Evolutionary conservation across 2,113 vertebrate genomes (phyloP).

Genomic region (Amphilophus citrinellus): DNA sequence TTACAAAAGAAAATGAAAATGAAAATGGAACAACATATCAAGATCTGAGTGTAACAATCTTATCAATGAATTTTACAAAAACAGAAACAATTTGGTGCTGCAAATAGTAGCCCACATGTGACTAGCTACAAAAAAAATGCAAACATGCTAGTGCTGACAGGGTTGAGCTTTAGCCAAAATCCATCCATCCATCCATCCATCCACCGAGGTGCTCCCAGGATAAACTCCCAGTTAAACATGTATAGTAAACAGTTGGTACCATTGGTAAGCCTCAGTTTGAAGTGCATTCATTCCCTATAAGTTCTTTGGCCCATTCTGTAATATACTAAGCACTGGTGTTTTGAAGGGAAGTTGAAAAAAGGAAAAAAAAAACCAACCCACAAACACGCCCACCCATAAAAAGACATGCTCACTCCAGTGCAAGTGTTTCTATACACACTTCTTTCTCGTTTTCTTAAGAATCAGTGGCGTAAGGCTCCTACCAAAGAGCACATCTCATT

Average conservation of each 20-base stretch:
- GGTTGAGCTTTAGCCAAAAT: neutral
- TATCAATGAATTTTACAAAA: neutral
- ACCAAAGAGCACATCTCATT: neutral
- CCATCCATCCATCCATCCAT: too few relatives aligned
- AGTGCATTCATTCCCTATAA: neutral
- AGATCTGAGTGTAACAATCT: neutral
- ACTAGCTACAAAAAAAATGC: neutral
- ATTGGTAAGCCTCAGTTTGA: neutral
- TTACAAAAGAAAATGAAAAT: neutral
- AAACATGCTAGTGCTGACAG: neutral
- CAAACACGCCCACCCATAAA: neutral
- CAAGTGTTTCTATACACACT: neutral
- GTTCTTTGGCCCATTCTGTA: neutral
- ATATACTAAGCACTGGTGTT: neutral
- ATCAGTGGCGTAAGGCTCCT: neutral
- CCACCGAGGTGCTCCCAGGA: too few relatives aligned
- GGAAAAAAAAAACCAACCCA: accelerated
- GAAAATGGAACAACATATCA: neutral
- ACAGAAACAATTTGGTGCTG: neutral
- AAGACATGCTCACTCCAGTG: neutral
- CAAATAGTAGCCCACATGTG: neutral
- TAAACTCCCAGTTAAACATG: neutral
- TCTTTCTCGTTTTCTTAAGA: neutral
- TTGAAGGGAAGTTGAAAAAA: neutral
- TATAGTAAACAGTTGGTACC: neutral